These are phyloP conservation scores for Drosophila subsilvestris DNA, from an alignment of 2,888 invertebrate species.

Conservation along the genomic window DNA sequence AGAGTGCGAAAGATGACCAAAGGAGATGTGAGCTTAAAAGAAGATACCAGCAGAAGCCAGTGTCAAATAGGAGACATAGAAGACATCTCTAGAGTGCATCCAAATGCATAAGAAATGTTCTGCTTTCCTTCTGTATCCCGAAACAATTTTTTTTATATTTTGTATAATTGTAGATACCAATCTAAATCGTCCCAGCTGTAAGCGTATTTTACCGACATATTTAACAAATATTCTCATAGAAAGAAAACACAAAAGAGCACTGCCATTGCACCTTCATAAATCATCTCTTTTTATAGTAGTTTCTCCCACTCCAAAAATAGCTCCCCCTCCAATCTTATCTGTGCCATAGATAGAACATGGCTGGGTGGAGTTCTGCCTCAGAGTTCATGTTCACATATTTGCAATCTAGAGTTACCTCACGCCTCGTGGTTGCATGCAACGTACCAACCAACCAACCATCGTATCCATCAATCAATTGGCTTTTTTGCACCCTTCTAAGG, in stretches of 20 bases:
- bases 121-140: too few relatives aligned
- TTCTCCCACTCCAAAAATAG: not conserved
- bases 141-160: too few relatives aligned
- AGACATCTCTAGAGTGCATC: too few relatives aligned
- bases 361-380: not conserved
- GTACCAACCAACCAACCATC: not conserved
- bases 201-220: too few relatives aligned
- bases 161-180: too few relatives aligned
- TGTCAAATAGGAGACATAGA: too few relatives aligned
- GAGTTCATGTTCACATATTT: not conserved
- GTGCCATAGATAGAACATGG: not conserved
- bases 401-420: conserved; percentile 1
- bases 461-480: not conserved
- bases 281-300: not conserved
- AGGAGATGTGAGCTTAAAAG: not conserved
- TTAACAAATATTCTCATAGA: too few relatives aligned
- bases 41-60: not conserved
- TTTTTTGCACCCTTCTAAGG: conserved; percentile 15
- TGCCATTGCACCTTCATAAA: not conserved
- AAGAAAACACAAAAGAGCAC: not conserved
- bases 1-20: too few relatives aligned
- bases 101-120: too few relatives aligned
- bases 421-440: not conserved
- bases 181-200: too few relatives aligned
- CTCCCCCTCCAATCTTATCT: not conserved